These are phyloP conservation scores for Mastigias papua DNA, from an alignment of 30 jellyfish, hydroid and myxozoan species.

Conservation along the genomic window DNA sequence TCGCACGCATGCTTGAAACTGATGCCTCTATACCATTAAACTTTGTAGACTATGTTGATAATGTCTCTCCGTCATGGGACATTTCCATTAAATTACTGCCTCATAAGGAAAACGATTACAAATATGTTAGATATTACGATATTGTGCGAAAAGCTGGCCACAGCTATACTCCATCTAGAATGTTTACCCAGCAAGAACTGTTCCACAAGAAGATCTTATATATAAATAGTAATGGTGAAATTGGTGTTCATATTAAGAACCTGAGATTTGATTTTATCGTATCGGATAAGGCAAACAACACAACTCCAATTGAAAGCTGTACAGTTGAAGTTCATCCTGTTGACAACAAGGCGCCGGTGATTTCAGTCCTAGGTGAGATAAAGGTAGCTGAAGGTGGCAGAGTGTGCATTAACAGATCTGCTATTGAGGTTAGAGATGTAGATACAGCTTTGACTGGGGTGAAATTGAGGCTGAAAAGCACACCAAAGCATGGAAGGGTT, in stretches of 20 bases:
- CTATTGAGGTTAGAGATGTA: constrained; percentile 10
- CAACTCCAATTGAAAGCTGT: constrained; percentile 52
- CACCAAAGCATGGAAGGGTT: constrained; percentile 52
- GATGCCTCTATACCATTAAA: constrained; percentile 47
- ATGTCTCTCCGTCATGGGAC: constrained; percentile 50
- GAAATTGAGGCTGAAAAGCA: constrained; percentile 1
- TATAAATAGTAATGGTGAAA: constrained; percentile 19
- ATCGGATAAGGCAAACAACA: constrained; percentile 38
- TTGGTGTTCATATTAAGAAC: constrained; percentile 38
- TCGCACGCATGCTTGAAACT: constrained; percentile 61
- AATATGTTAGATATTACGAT: not conserved
- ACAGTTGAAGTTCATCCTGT: constrained; percentile 53
- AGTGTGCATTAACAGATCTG: constrained; percentile 40
- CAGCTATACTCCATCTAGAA: constrained; percentile 7
- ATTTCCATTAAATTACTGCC: constrained; percentile 24
- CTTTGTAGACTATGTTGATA: constrained; percentile 42
- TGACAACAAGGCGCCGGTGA: constrained; percentile 53
- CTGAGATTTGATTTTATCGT: constrained; percentile 36
- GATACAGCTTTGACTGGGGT: constrained; percentile 23
- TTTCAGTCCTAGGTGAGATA: not conserved
- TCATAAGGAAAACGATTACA: not conserved
- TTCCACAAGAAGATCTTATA: constrained; percentile 48
- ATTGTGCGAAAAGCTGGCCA: constrained; percentile 6
- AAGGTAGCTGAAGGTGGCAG: constrained; percentile 63
- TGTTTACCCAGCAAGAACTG: constrained; percentile 58